Percentiles rank a stretch among this genome's conserved stretches.
Evolutionary conservation across 2,888 invertebrate genomes (phyloP).

Genomic region (Pilophorus perplexus): DNA sequence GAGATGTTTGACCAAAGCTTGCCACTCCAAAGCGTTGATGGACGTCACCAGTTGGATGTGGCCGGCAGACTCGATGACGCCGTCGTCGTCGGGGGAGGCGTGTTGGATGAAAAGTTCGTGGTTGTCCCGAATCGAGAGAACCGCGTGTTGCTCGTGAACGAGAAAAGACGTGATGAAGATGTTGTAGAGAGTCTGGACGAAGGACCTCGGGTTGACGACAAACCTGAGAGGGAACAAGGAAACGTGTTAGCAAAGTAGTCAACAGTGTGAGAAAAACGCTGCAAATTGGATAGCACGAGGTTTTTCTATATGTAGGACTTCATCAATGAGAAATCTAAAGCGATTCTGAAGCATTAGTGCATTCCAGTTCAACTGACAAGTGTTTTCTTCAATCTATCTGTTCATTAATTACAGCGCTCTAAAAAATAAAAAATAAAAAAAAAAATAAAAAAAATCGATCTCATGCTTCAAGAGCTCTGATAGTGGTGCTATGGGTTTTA

Average conservation of each 20-base stretch:
- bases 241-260: neutral
- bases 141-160: conserved; percentile 18
- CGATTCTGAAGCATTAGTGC: too few relatives aligned
- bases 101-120: conserved; percentile 20
- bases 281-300: too few relatives aligned
- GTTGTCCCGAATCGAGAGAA: neutral
- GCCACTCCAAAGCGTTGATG: conserved; percentile 3
- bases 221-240: neutral
- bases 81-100: neutral
- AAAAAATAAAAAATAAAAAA: too few relatives aligned
- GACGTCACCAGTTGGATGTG: neutral
- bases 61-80: neutral
- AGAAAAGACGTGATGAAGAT: conserved; percentile 30
- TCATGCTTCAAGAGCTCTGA: too few relatives aligned
- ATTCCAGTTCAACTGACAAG: too few relatives aligned
- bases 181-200: conserved; percentile 29
- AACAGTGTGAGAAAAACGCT: neutral
- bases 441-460: too few relatives aligned
- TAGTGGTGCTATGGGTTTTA: too few relatives aligned
- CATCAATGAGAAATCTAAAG: too few relatives aligned
- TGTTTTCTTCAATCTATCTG: too few relatives aligned
- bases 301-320: too few relatives aligned
- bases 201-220: conserved; percentile 33
- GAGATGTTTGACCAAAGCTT: conserved; percentile 2
- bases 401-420: too few relatives aligned